Conservation (phyloP, 2,797 vertebrate genomes). For the Loris lydekkerianus region DNA sequence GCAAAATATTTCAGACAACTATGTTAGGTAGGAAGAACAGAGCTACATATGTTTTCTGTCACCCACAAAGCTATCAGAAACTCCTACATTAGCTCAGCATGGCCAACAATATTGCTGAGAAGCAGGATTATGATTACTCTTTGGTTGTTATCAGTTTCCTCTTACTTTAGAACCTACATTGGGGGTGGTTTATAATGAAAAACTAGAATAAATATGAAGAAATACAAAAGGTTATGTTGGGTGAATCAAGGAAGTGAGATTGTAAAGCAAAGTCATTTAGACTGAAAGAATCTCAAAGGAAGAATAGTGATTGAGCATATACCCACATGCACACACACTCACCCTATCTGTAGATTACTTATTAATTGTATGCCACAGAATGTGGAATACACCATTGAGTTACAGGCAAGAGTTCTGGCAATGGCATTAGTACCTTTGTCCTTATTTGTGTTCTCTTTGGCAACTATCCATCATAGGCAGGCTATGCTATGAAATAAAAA, state of each 20-base stretch:
- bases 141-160: not conserved
- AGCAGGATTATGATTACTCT: not conserved
- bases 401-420: not conserved
- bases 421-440: not conserved
- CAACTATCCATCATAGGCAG: not conserved
- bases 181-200: not conserved
- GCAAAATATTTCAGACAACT: not conserved
- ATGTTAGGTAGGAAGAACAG: not conserved
- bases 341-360: not conserved
- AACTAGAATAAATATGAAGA: slow-evolving; percentile 2
- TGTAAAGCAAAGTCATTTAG: slow-evolving; percentile 22
- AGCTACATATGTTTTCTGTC: not conserved
- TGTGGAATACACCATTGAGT: not conserved
- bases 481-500: not conserved
- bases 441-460: not conserved
- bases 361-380: not conserved
- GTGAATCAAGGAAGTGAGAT: not conserved
- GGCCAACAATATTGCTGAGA: not conserved
- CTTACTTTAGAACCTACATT: not conserved
- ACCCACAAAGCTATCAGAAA: not conserved
- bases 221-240: not conserved
- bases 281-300: not conserved
- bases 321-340: not conserved
- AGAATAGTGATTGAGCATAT: not conserved
- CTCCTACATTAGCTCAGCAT: not conserved